Evolutionary conservation across 35 echinoderm and acorn worm genomes (phyloP).

Genomic region (Amphiura filiformis): DNA sequence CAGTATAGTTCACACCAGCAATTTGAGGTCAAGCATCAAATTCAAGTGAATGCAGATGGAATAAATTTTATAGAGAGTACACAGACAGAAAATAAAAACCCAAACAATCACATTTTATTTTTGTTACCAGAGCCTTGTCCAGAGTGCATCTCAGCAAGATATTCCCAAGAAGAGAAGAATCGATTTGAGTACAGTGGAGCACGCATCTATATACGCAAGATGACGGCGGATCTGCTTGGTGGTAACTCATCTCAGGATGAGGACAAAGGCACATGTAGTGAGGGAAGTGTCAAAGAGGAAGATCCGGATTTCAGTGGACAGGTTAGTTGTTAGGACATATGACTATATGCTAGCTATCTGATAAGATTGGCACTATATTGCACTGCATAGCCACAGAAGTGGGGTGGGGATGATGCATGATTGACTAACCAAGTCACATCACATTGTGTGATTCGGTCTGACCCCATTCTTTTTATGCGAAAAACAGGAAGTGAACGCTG

Average conservation of each 20-base stretch:
- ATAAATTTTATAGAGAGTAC: too few species aligned
- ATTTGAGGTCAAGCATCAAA: too few species aligned
- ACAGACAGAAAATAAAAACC: too few species aligned
- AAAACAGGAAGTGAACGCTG: too few species aligned
- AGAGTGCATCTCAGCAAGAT: slow-evolving; percentile 46
- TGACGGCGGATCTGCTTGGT: slow-evolving; percentile 25
- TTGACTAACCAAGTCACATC: too few species aligned
- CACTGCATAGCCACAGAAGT: neutral
- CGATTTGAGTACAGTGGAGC: slow-evolving; percentile 58
- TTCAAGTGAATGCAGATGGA: too few species aligned
- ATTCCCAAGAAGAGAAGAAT: slow-evolving; percentile 9
- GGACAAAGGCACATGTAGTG: slow-evolving; percentile 10
- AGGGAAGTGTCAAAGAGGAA: slow-evolving; percentile 20
- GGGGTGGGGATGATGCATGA: neutral
- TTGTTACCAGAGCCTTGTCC: slow-evolving; percentile 55
- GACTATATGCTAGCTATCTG: neutral
- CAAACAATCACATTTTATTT: neutral
- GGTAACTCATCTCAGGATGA: slow-evolving; percentile 5
- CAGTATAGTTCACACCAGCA: too few species aligned
- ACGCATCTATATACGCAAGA: slow-evolving; percentile 84
- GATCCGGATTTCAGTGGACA: slow-evolving; percentile 65
- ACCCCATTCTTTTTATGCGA: too few species aligned
- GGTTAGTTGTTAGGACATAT: slow-evolving; percentile 21
- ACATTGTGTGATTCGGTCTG: too few species aligned
- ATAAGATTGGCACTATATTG: neutral